Evolutionary conservation across 1,140 invertebrate genomes (phyloP).

Genomic region (Eumaeus atala): DNA sequence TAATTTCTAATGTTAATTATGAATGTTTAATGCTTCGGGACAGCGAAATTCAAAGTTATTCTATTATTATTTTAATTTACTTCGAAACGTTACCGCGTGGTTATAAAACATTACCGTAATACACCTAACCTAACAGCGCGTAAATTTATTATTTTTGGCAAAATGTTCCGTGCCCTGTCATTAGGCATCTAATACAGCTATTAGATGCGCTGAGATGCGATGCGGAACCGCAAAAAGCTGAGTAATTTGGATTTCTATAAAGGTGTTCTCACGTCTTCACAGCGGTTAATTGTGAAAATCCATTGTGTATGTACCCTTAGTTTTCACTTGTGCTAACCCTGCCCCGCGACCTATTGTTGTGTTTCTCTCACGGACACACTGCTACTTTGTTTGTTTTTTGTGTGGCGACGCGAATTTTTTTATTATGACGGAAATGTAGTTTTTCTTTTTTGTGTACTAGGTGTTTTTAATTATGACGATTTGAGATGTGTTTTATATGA

Average conservation of each 20-base stretch:
- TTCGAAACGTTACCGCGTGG: no score
- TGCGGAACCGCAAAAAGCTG: constrained; percentile 25
- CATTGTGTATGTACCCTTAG: constrained; percentile 51
- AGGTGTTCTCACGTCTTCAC: constrained; percentile 57
- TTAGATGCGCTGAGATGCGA: constrained; percentile 14
- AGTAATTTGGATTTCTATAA: constrained; percentile 43
- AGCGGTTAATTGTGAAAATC: constrained; percentile 63
- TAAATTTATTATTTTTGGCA: no score
- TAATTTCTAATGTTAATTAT: no score
- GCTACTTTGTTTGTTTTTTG: constrained; percentile 20
- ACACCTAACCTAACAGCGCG: no score
- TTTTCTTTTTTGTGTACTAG: no score
- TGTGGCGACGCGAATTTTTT: constrained; percentile 20
- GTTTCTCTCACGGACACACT: constrained; percentile 12
- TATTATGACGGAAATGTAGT: constrained; percentile 9
- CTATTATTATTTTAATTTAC: no score
- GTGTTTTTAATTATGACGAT: no score
- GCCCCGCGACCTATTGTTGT: constrained; percentile 44
- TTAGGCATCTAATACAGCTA: constrained; percentile 8
- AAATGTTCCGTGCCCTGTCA: no score
- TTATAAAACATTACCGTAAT: no score
- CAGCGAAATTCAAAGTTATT: no score
- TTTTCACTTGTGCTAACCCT: constrained; percentile 45
- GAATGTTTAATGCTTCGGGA: no score
- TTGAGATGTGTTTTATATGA: no score